Evolutionary conservation across 1,140 invertebrate species (phyloP).

Genomic region (Oryctes rhinoceros): DNA sequence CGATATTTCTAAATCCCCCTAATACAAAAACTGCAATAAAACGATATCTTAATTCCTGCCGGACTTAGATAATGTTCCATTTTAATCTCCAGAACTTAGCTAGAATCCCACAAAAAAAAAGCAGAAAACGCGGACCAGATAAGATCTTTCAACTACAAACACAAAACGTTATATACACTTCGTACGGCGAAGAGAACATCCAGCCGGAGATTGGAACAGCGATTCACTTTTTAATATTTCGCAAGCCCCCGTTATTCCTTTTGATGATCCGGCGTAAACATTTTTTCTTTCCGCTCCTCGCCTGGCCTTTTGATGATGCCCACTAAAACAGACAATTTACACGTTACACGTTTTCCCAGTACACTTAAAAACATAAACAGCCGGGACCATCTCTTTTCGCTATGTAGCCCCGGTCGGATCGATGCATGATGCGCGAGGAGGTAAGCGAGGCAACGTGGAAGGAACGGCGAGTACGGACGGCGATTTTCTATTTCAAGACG

Average conservation of each 20-base stretch:
- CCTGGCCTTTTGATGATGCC: constrained; percentile 6
- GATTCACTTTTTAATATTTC: neutral
- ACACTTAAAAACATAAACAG: constrained; percentile 19
- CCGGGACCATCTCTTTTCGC: neutral
- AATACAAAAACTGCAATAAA: too few relatives aligned
- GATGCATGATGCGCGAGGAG: neutral
- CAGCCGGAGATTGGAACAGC: neutral
- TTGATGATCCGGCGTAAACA: constrained; percentile 21
- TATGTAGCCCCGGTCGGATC: neutral
- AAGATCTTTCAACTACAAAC: neutral
- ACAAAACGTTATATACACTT: neutral
- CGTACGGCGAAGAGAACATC: neutral
- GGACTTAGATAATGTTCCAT: too few relatives aligned
- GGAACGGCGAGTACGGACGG: too few relatives aligned
- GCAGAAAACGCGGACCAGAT: neutral
- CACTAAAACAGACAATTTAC: constrained; percentile 22
- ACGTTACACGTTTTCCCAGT: constrained; percentile 18
- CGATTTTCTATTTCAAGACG: constrained; percentile 3
- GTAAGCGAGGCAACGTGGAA: too few relatives aligned
- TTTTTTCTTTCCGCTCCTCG: constrained; percentile 21
- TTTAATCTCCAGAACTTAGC: too few relatives aligned
- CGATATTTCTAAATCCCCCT: too few relatives aligned
- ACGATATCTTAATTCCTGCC: too few relatives aligned
- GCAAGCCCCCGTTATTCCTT: constrained; percentile 16
- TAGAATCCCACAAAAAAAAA: too few relatives aligned